A percentile compares a stretch with the other conserved stretches of the same genome.
Conservation (phyloP, 2,797 vertebrate genomes). For the Amblyraja radiata region DNA sequence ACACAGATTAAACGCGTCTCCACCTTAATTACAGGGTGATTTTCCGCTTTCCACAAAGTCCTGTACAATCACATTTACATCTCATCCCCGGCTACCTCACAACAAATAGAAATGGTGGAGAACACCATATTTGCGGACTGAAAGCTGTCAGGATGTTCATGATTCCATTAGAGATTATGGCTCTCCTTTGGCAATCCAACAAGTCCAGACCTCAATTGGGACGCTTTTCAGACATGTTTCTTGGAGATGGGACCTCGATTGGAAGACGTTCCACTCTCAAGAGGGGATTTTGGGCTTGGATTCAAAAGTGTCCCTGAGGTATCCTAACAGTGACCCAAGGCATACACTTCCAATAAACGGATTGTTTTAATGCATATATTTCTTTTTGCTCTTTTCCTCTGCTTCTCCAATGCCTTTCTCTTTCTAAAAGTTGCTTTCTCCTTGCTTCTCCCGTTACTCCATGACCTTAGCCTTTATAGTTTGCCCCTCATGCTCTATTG, state of each 20-base stretch:
- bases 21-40: neutral
- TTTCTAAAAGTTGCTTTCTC: neutral
- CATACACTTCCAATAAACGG: neutral
- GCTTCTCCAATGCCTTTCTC: neutral
- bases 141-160: neutral
- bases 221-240: neutral
- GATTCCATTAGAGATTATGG: neutral
- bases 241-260: neutral
- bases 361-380: neutral
- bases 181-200: neutral
- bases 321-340: neutral
- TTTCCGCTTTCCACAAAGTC: neutral
- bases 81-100: neutral
- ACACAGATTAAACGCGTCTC: neutral
- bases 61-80: neutral
- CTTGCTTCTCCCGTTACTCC: neutral
- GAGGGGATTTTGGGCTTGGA: neutral
- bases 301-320: neutral
- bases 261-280: neutral
- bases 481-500: neutral
- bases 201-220: neutral
- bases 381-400: neutral
- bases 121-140: neutral
- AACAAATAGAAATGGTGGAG: neutral
- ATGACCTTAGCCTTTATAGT: neutral